These are phyloP conservation scores for Smittia sp. DNA, from an alignment of 2,888 invertebrate species.

Conservation along the genomic window DNA sequence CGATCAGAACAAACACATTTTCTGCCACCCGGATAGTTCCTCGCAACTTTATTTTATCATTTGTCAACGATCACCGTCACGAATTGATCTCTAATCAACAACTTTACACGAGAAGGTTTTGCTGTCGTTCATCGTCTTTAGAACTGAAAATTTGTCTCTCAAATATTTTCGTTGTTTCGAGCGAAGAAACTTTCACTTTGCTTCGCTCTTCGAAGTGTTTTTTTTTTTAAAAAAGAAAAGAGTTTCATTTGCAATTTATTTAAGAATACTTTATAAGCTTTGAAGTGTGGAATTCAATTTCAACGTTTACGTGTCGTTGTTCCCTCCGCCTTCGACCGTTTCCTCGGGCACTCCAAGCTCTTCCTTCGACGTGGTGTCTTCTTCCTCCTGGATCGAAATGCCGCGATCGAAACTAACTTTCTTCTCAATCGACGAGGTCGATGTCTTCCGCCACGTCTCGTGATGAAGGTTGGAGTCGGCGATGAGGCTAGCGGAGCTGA, in stretches of 20 bases:
- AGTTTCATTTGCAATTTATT: too few relatives aligned
- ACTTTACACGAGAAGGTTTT: neutral
- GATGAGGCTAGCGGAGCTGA: conserved; percentile 75
- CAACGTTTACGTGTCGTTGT: too few relatives aligned
- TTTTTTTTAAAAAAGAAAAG: neutral
- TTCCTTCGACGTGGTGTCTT: neutral
- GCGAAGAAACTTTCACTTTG: neutral
- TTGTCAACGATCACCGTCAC: neutral
- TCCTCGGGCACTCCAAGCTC: neutral
- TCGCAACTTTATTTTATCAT: neutral
- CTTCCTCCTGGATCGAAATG: conserved; percentile 27
- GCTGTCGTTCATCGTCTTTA: neutral
- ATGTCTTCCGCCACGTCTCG: conserved; percentile 46
- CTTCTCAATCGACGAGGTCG: conserved; percentile 46
- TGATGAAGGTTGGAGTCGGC: conserved; percentile 48
- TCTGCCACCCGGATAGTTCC: neutral
- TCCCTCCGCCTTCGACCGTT: too few relatives aligned
- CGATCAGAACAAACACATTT: neutral
- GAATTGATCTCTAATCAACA: too few relatives aligned
- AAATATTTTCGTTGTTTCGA: neutral
- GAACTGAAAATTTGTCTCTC: neutral
- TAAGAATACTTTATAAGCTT: too few relatives aligned
- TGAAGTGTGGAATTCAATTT: too few relatives aligned
- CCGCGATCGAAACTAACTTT: conserved; percentile 46
- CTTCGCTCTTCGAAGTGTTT: neutral